Base-by-base conservation (phyloP, 2,888 invertebrate species). In the Callosobruchus maculatus region DNA sequence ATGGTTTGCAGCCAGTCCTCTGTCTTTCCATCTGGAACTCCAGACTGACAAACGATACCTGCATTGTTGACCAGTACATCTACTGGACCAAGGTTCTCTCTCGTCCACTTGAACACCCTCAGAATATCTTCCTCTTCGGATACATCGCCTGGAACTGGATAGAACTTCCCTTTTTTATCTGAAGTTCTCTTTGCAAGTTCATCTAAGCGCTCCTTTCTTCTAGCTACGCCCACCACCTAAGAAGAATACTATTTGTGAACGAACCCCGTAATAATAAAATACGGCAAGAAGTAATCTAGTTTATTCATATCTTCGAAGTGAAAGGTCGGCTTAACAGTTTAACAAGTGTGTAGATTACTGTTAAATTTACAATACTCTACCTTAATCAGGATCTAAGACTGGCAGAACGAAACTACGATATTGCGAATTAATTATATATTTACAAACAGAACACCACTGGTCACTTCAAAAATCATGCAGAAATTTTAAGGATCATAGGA, bases 11-110 rank as follows among this genome's bases (percentile, higher is more conserved):
- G 73, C 77, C 76, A 77, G 68, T 67, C n/a, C 67, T 77, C 71
- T 0, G 77, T 74, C 22, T 77, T 72, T 0, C 80, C 80, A 67
- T 81, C 78, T 0, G 72, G 70, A 0, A 82, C 69, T 18, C 20
- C 74, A 0, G 74, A 75, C n/a, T 68, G 66, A 68, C 67, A 71
- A 0, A 72, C n/a, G 0, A 76, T 30, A 2, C 81, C 83, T 21
- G 83, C 83, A 71, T 81, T 82, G 76, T 82, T 83, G 9, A 83
- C 75, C 3, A 83, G 75, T 22, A 82, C 78, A 70, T 80, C 76
- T 18, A 83, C 78, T 0, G 82, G 80, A 13, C 84, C 84, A 0
- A 84, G 67, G 67, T 82, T 80, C 0, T 78, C 73, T 21, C 77
- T 78, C 7, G 79, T 78, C 80, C 80, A 81, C 70, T 80, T 74